Percentiles rank a stretch among this genome's conserved stretches.
Conservation (phyloP, 2,113 vertebrate species). For the Mormyrus lacerda region DNA sequence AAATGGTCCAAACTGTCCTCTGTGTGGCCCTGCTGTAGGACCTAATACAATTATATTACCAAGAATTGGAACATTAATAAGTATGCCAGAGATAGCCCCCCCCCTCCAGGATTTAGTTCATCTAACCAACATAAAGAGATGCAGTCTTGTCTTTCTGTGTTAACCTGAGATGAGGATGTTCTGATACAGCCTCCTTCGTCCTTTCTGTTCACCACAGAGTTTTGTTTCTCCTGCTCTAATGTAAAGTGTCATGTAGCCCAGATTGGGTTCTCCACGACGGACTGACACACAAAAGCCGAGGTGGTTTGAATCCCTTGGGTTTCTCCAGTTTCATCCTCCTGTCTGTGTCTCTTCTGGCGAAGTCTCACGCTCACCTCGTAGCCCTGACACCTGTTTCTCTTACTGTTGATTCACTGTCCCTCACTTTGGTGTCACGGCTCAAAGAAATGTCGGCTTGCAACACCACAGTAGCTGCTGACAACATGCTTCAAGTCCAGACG, state of each 20-base stretch:
- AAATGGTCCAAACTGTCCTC: neutral
- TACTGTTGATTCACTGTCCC: neutral
- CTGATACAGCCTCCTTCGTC: neutral
- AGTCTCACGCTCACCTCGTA: neutral
- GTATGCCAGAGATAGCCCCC: neutral
- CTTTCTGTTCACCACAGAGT: neutral
- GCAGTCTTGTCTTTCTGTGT: slow-evolving; percentile 15
- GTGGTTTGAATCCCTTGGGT: neutral
- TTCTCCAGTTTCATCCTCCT: neutral
- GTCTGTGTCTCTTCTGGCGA: neutral
- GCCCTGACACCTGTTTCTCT: neutral
- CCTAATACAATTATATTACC: too few species aligned
- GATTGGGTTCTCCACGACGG: neutral
- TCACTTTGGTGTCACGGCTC: neutral
- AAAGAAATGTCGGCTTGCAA: neutral
- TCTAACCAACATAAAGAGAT: neutral
- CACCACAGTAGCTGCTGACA: neutral
- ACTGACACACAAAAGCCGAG: neutral
- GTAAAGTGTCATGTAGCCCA: neutral
- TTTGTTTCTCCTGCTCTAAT: neutral
- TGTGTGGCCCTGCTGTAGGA: neutral
- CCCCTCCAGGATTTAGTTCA: slow-evolving; percentile 17
- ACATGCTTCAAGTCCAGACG: neutral
- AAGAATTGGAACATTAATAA: too few species aligned
- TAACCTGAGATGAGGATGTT: slow-evolving; percentile 13